Conservation (phyloP, 2,797 vertebrate species). For the Melanotaenia maccullochi region DNA sequence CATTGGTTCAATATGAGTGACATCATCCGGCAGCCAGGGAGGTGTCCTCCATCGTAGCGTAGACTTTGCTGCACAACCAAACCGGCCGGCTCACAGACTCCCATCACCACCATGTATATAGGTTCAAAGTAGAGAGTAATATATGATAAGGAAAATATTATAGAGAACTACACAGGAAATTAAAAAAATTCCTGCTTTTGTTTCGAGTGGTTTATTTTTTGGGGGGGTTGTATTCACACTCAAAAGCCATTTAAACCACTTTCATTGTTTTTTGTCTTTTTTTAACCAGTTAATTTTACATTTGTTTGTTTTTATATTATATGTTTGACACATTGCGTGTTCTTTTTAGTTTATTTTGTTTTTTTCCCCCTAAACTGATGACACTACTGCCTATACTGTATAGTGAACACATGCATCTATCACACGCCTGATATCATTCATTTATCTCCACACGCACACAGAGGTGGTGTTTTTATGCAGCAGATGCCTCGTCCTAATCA, state of each 20-base stretch:
- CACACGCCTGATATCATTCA: slow-evolving; percentile 13
- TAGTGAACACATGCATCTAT: slow-evolving; percentile 42
- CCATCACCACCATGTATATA: slow-evolving; percentile 83
- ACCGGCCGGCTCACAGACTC: slow-evolving; percentile 58
- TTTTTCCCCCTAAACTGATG: slow-evolving; percentile 13
- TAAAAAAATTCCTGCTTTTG: slow-evolving; percentile 28
- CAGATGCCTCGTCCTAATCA: slow-evolving; percentile 47
- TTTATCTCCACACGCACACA: background rate
- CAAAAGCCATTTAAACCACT: slow-evolving; percentile 77
- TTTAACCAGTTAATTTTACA: slow-evolving; percentile 67
- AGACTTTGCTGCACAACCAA: slow-evolving; percentile 65
- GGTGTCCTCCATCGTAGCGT: slow-evolving; percentile 39
- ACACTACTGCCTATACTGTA: slow-evolving; percentile 50
- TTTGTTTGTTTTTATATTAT: slow-evolving; percentile 63
- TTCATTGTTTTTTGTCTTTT: slow-evolving; percentile 47
- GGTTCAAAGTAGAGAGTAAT: slow-evolving; percentile 85
- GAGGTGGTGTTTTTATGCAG: slow-evolving; percentile 43
- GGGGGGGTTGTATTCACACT: slow-evolving; percentile 61
- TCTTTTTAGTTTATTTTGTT: slow-evolving; percentile 3
- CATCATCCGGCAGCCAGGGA: slow-evolving; percentile 32
- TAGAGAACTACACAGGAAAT: slow-evolving; percentile 62
- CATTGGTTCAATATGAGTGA: slow-evolving; percentile 48
- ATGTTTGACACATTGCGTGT: slow-evolving; percentile 51
- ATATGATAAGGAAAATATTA: slow-evolving; percentile 83
- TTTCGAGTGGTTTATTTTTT: slow-evolving; percentile 62